Evolutionary conservation across 92 coral and sea anemone genomes (phyloP).

Genomic region (Isaurus tuberculatus): DNA sequence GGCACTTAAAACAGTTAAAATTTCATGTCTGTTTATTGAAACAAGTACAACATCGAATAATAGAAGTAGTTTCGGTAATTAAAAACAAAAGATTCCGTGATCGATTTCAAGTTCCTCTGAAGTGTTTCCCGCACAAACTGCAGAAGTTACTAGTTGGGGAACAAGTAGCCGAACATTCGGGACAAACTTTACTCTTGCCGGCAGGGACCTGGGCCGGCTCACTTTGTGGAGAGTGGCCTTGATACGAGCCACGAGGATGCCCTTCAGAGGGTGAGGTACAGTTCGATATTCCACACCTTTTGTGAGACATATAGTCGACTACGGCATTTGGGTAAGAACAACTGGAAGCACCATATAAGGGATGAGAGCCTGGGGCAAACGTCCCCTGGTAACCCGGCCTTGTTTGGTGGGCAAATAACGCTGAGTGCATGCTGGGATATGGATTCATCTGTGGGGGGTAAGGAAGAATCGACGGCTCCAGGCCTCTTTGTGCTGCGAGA

Average conservation of each 20-base stretch:
- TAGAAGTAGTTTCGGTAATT: neutral
- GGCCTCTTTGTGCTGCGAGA: conserved; percentile 65
- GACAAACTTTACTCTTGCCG: conserved; percentile 71
- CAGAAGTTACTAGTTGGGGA: conserved; percentile 78
- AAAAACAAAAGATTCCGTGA: neutral
- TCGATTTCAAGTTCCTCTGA: conserved; percentile 65
- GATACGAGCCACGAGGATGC: conserved; percentile 29
- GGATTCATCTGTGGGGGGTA: conserved; percentile 49
- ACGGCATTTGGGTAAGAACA: conserved; percentile 68
- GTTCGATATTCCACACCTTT: conserved; percentile 56
- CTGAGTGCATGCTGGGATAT: conserved; percentile 64
- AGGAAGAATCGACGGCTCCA: conserved; percentile 65
- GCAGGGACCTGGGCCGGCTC: conserved; percentile 62
- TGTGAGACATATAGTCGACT: conserved; percentile 77
- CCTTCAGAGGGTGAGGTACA: conserved; percentile 43
- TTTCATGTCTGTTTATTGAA: no score
- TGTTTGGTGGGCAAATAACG: conserved; percentile 65
- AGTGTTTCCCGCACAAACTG: conserved; percentile 77
- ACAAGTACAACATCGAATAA: neutral
- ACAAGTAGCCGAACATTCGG: conserved; percentile 76
- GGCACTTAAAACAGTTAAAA: no score
- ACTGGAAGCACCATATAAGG: conserved; percentile 67
- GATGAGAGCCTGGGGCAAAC: conserved; percentile 62
- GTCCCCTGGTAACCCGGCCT: conserved; percentile 67
- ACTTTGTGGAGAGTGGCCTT: conserved; percentile 28